phyloP scores from a whole-genome alignment of 2,113 vertebrate genomes.

The Ptilonorhynchus violaceus region DNA sequence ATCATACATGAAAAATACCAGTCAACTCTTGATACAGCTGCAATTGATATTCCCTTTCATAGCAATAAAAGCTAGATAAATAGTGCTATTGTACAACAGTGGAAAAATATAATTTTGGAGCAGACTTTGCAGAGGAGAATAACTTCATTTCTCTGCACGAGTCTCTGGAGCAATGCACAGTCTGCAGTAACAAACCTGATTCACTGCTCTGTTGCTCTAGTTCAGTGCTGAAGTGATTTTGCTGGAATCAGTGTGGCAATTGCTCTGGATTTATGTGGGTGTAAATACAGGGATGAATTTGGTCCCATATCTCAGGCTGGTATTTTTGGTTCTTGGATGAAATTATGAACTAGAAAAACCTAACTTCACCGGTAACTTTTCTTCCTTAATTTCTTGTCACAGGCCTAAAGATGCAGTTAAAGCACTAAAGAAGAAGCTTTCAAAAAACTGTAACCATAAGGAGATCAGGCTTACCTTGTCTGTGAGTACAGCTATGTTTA shows the following conservation, averaged over 20 bases:
- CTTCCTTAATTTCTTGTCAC: constrained; percentile 7
- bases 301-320: neutral
- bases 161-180: neutral
- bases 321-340: neutral
- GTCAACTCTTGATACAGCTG: neutral
- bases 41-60: neutral
- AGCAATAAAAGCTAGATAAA: neutral
- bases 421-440: constrained; percentile 78
- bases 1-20: neutral
- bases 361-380: neutral
- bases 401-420: constrained; percentile 80
- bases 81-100: neutral
- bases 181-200: neutral
- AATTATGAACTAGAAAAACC: neutral
- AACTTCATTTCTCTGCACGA: neutral
- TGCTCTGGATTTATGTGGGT: neutral
- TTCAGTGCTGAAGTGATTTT: neutral
- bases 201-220: neutral
- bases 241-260: neutral
- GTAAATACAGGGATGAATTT: neutral
- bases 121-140: neutral
- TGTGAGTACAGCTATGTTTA: constrained; percentile 70
- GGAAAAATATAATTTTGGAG: neutral
- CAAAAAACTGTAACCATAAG: constrained; percentile 81
- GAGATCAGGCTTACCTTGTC: constrained; percentile 78